Conservation (phyloP, 2,888 invertebrate genomes). For the Erebia palarica region DNA sequence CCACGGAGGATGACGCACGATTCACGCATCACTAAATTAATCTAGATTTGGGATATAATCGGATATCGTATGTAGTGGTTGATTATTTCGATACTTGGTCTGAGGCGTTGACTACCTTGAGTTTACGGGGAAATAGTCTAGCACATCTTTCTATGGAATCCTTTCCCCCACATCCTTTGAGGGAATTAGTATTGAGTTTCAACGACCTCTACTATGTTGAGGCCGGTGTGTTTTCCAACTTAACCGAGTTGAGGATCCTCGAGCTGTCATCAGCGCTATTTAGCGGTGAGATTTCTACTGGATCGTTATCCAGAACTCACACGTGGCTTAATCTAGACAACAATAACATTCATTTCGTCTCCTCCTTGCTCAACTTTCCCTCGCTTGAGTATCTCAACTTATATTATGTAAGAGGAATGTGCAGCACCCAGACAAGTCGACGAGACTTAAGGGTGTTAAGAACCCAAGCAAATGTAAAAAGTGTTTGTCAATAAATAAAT, state of each 20-base stretch:
- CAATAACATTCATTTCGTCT: constrained; percentile 85
- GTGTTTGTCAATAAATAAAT: too few relatives aligned
- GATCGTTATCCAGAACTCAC: constrained; percentile 84
- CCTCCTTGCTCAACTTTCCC: constrained; percentile 84
- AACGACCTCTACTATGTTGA: constrained; percentile 90
- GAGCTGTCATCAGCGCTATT: constrained; percentile 91
- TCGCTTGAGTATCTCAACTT: constrained; percentile 90
- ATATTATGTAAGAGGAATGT: too few relatives aligned
- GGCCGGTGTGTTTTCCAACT: constrained; percentile 86
- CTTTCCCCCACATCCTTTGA: constrained; percentile 87
- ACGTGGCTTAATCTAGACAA: constrained; percentile 92
- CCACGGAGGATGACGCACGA: too few relatives aligned
- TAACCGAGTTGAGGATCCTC: constrained; percentile 87
- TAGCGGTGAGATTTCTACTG: constrained; percentile 86
- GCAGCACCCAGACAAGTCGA: too few relatives aligned
- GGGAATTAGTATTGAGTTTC: constrained; percentile 92
- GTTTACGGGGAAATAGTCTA: constrained; percentile 89
- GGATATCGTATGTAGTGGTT: constrained; percentile 85
- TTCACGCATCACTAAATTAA: constrained; percentile 83
- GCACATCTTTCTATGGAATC: constrained; percentile 84
- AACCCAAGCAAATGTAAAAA: too few relatives aligned
- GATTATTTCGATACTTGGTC: constrained; percentile 89
- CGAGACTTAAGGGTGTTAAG: too few relatives aligned
- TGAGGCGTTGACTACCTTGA: constrained; percentile 86
- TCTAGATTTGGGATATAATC: constrained; percentile 92